phyloP scores from a whole-genome alignment of 2,113 vertebrate species.

The Carlito syrichta region DNA sequence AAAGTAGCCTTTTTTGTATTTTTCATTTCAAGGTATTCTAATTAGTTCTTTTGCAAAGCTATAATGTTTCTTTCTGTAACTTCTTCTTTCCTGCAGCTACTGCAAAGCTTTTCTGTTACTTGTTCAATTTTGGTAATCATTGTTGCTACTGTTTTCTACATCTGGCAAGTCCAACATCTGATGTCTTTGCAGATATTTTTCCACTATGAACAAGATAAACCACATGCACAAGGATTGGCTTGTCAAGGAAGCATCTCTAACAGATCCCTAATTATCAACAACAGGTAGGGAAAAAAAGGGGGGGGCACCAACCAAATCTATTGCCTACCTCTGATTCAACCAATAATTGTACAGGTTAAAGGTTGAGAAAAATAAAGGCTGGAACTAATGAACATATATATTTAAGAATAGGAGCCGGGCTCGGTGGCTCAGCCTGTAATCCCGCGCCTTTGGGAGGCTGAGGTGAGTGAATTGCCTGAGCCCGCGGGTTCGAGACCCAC shows the following conservation, averaged over 20 bases:
- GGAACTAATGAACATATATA: not conserved
- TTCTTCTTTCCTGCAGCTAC: not conserved
- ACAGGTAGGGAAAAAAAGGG: not conserved
- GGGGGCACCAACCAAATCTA: not conserved
- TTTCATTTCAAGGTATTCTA: not conserved
- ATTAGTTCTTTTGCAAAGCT: not conserved
- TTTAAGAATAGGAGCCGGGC: not conserved
- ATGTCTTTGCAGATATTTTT: not conserved
- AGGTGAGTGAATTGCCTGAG: no score
- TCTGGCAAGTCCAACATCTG: not conserved
- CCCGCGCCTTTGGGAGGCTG: no score
- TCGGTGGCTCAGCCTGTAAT: no score
- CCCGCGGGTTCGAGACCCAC: no score
- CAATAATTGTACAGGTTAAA: not conserved
- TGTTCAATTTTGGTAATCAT: not conserved
- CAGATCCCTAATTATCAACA: constrained; percentile 37
- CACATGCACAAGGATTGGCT: not conserved
- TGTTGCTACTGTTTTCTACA: not conserved
- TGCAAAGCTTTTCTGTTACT: not conserved
- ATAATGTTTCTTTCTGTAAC: not conserved
- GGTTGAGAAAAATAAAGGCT: not conserved
- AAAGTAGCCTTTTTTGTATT: not conserved
- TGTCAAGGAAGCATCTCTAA: constrained; percentile 1
- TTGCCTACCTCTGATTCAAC: not conserved
- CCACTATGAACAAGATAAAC: not conserved